Evolutionary conservation across 2,113 vertebrate species (phyloP).

Genomic region (Actenoides lindsayi): DNA sequence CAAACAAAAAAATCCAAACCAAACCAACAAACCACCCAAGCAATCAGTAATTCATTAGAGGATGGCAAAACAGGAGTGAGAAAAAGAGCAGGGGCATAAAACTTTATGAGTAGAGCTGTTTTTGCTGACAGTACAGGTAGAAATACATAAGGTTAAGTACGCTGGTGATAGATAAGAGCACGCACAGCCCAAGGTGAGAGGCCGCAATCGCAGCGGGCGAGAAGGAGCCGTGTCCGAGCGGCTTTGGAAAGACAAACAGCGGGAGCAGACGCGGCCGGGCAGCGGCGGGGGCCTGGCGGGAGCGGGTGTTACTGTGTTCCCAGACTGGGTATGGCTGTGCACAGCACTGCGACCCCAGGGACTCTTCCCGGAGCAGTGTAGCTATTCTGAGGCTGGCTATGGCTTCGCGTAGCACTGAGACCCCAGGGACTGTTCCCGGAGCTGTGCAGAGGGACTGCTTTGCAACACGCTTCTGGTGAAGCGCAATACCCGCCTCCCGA

Average conservation of each 20-base stretch:
- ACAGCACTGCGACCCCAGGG: rapidly evolving
- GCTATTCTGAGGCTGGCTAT: not conserved
- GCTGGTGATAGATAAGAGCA: not conserved
- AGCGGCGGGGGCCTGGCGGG: not conserved
- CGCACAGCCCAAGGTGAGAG: not conserved
- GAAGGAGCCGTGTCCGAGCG: not conserved
- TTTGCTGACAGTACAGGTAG: not conserved
- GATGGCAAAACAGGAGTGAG: not conserved
- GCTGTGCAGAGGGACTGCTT: not conserved
- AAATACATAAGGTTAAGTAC: not conserved
- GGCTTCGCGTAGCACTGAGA: rapidly evolving
- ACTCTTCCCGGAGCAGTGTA: not conserved
- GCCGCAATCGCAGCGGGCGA: not conserved
- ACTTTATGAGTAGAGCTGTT: not conserved
- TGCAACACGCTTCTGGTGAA: not conserved
- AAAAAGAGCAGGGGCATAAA: not conserved
- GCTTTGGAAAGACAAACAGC: not conserved
- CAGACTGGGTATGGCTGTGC: not conserved
- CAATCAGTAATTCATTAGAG: not conserved
- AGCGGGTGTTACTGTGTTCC: rapidly evolving
- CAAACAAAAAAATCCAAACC: too few relatives aligned
- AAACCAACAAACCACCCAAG: too few relatives aligned
- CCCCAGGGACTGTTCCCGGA: not conserved
- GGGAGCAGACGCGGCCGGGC: not conserved
- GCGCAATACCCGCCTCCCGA: rapidly evolving